Evolutionary conservation across 2,888 invertebrate species (phyloP).

Genomic region (Stenurella melanura): DNA sequence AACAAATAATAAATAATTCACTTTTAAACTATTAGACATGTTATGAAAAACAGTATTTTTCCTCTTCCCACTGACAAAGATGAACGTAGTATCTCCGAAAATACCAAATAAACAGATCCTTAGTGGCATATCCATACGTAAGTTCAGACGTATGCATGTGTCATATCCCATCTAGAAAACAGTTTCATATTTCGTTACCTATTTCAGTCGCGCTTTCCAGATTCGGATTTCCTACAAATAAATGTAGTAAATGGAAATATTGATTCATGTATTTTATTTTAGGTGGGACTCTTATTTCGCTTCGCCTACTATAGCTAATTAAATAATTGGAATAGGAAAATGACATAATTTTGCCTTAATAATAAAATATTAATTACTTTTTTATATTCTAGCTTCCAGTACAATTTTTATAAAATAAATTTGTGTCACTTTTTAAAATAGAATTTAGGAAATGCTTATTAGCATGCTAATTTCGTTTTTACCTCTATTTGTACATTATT

Average conservation of each 20-base stretch:
- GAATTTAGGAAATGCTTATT: too few relatives aligned
- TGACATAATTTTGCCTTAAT: neutral
- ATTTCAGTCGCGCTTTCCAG: neutral
- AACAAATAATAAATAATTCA: too few relatives aligned
- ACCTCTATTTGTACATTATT: too few relatives aligned
- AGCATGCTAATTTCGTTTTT: too few relatives aligned
- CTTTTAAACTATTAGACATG: too few relatives aligned
- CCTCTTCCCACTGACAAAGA: too few relatives aligned
- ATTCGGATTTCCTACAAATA: neutral
- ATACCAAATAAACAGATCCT: neutral
- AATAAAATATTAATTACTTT: neutral
- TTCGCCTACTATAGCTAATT: neutral
- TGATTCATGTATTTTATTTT: neutral
- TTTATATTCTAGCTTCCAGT: neutral
- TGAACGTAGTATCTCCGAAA: too few relatives aligned
- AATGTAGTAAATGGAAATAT: neutral
- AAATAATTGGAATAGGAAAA: neutral
- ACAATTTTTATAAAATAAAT: neutral
- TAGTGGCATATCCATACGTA: neutral
- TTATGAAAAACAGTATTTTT: too few relatives aligned
- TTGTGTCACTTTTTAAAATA: too few relatives aligned
- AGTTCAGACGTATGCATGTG: neutral
- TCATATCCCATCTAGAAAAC: neutral
- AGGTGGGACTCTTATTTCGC: neutral
- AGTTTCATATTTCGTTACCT: neutral